A percentile compares a stretch with the other conserved stretches of the same genome.
Conservation (phyloP, 2,888 invertebrate species). For the Gastrophysa polygoni region DNA sequence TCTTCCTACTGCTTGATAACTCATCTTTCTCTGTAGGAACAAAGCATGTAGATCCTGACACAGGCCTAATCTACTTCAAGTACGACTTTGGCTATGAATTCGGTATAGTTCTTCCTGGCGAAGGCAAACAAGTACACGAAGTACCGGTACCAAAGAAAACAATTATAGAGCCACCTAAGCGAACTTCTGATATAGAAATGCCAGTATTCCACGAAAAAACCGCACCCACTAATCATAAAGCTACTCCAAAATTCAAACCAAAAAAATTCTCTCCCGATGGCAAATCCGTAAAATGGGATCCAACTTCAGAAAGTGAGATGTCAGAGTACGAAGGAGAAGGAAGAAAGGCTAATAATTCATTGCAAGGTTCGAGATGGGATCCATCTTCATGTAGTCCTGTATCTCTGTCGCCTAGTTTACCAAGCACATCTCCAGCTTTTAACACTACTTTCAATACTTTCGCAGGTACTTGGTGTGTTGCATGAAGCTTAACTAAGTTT, state of each 20-base stretch:
- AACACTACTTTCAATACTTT: constrained; percentile 51
- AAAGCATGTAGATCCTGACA: constrained; percentile 77
- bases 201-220: constrained; percentile 70
- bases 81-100: constrained; percentile 83
- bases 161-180: constrained; percentile 61
- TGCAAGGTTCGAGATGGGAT: constrained; percentile 55
- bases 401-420: constrained; percentile 65
- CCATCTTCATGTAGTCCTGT: constrained; percentile 63
- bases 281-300: constrained; percentile 66
- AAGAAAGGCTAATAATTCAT: constrained; percentile 52
- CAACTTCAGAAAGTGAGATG: constrained; percentile 68
- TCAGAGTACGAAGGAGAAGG: constrained; percentile 63
- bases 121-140: constrained; percentile 61
- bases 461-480: constrained; percentile 49
- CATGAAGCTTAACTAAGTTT: constrained; percentile 3
- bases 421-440: constrained; percentile 64
- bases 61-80: constrained; percentile 80
- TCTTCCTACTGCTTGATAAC: neutral
- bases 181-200: constrained; percentile 67
- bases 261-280: constrained; percentile 54
- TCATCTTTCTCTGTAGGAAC: constrained; percentile 63
- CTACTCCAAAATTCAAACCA: constrained; percentile 54
- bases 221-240: constrained; percentile 31
- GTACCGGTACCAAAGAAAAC: constrained; percentile 58
- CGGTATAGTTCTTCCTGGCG: constrained; percentile 73